Evolutionary conservation across 2,888 invertebrate species (phyloP).

Genomic region (Epicampocera succincta): DNA sequence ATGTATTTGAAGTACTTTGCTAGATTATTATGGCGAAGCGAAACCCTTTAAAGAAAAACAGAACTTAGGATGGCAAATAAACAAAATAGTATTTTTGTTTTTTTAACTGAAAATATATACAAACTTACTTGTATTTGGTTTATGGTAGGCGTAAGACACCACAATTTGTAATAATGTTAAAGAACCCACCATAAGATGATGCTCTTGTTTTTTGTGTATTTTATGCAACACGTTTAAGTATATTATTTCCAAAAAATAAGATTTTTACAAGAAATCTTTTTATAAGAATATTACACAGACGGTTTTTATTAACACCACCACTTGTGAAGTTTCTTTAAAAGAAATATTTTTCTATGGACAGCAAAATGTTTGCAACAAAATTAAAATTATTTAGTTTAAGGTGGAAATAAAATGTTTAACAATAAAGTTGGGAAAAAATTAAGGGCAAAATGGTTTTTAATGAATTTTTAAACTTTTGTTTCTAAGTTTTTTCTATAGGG

Average conservation of each 20-base stretch:
- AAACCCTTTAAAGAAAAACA: too few species aligned
- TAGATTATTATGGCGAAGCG: too few species aligned
- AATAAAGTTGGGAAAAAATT: slow-evolving; percentile 2
- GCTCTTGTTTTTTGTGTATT: slow-evolving; percentile 61
- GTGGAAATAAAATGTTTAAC: not conserved
- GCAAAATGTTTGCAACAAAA: not conserved
- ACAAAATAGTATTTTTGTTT: too few species aligned
- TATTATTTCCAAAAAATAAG: slow-evolving; percentile 36
- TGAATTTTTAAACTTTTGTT: slow-evolving; percentile 22
- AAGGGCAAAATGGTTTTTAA: not conserved
- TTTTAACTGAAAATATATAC: not conserved
- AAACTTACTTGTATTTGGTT: slow-evolving; percentile 69
- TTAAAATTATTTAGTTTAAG: not conserved
- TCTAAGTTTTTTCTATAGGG: slow-evolving; percentile 9
- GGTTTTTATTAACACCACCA: not conserved
- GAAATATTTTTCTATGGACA: not conserved
- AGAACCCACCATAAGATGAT: slow-evolving; percentile 70
- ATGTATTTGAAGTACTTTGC: too few species aligned
- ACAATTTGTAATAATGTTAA: slow-evolving; percentile 69
- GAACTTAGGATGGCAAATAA: too few species aligned
- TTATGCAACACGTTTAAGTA: slow-evolving; percentile 63
- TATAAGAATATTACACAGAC: not conserved
- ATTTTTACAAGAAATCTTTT: not conserved
- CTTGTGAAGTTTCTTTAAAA: not conserved
- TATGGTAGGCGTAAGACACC: slow-evolving; percentile 70